Base-by-base conservation (phyloP, 2,888 invertebrate species). In the Athalia circularis region DNA sequence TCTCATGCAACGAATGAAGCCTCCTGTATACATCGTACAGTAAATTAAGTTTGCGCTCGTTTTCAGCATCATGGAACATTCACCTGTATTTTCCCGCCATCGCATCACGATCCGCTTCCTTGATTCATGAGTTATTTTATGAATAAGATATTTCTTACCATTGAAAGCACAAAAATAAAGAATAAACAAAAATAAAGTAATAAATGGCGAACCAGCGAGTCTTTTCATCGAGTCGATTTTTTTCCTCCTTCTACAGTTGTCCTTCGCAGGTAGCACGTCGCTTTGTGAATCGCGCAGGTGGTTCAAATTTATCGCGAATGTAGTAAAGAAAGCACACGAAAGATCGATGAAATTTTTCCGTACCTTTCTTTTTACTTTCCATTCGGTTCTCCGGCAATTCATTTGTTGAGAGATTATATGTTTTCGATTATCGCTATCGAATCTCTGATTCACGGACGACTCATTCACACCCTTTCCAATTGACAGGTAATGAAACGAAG, bases 11-110 rank as follows among this genome's bases (percentile, higher is more conserved):
- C 54, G 50, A 54, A 68, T 29, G 29, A 29, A 29, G 29, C 29
- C 29, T 11, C 68, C 29, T 68, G 15, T 9, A 70, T 13, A 70
- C 72, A 59, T 47, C 59, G 47, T 47, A 59, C 47, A 72, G 15
- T 59, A 59, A 72, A 72, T 57, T 72, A 59, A 72, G 59, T 72
- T 57, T 72, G 2, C 13, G 13, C 72, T 72, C 72, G 59, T 72
- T 72, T 72, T 59, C 59, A 72, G 29, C 72, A 59, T 47, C 8
- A 59, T 59, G 43, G n/a, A 8, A 72, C 15, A 72, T 72, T 72
- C 47, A 72, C 72, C 59, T 72, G 59, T 59, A 59, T 47, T 11
- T 45, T 15, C 45, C 59, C 45, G 57, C 9, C 47, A 3, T 43
- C 8, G 52, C 68, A 43, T 3, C 29, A 50, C 43, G 43, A 54